Conservation (phyloP, 2,797 vertebrate genomes). For the Pteropus rufus region DNA sequence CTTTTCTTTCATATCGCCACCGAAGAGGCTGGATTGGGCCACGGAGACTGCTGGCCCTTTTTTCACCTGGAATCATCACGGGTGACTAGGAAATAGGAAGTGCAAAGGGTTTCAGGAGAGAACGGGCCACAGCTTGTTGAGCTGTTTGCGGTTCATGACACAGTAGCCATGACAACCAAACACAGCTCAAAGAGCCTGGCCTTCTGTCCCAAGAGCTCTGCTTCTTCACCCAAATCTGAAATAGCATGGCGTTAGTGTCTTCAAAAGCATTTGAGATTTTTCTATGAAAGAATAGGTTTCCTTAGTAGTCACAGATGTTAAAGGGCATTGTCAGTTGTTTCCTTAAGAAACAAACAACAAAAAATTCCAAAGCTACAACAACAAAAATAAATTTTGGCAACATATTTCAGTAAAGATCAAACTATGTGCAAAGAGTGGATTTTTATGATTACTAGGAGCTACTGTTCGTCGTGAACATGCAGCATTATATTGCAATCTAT, state of each 20-base stretch:
- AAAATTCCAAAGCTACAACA: constrained; percentile 68
- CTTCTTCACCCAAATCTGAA: constrained; percentile 70
- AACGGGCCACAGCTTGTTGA: constrained; percentile 33
- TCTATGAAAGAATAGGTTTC: constrained; percentile 62
- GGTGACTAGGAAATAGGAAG: constrained; percentile 52
- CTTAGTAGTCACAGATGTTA: constrained; percentile 74
- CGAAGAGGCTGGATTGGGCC: constrained; percentile 56
- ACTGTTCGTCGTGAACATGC: constrained; percentile 76
- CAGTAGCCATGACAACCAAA: constrained; percentile 65
- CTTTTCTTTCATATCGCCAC: constrained; percentile 67
- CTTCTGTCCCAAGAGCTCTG: constrained; percentile 41
- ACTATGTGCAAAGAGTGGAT: constrained; percentile 80
- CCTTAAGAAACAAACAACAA: constrained; percentile 61
- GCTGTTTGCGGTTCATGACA: constrained; percentile 42
- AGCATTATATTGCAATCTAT: constrained; percentile 81
- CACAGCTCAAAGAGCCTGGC: constrained; percentile 60
- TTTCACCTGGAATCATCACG: constrained; percentile 48
- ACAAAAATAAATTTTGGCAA: constrained; percentile 79
- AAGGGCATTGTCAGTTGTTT: constrained; percentile 71
- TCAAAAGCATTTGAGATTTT: constrained; percentile 68
- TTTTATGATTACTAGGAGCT: constrained; percentile 77
- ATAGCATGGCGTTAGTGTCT: constrained; percentile 78
- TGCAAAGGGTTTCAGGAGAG: background rate
- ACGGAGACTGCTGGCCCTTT: background rate
- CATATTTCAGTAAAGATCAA: constrained; percentile 76